Conservation (phyloP, 2,113 vertebrate species). For the Pelvicachromis taeniatus region DNA sequence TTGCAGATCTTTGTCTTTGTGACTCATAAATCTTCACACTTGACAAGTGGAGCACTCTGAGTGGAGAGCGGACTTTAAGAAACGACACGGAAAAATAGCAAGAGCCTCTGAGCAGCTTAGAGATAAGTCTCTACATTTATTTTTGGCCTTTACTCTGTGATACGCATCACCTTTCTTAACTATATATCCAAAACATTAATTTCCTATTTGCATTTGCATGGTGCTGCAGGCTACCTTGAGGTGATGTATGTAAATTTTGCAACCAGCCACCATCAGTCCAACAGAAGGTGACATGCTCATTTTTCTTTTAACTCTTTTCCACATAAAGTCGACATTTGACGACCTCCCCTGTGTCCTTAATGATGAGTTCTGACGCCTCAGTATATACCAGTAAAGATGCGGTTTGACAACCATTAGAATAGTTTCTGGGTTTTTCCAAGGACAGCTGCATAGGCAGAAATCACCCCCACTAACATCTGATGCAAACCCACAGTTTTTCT, state of each 20-base stretch:
- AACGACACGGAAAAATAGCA: neutral
- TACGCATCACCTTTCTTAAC: neutral
- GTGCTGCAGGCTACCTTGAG: neutral
- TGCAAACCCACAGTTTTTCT: neutral
- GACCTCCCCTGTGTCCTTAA: neutral
- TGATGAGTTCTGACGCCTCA: neutral
- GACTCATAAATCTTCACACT: conserved; percentile 42
- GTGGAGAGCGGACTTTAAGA: neutral
- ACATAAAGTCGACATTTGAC: neutral
- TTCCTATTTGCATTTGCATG: neutral
- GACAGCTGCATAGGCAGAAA: neutral
- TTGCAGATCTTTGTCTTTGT: conserved; percentile 42
- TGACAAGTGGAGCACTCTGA: conserved; percentile 29
- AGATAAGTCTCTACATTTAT: neutral
- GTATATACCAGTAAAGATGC: neutral
- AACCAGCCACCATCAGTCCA: neutral
- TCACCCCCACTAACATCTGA: neutral
- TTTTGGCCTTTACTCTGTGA: neutral
- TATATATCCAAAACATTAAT: neutral
- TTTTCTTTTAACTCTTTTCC: neutral
- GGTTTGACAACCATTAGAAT: neutral
- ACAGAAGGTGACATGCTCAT: neutral
- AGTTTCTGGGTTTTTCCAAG: neutral
- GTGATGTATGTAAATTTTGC: neutral
- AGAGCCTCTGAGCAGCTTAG: neutral